Evolutionary conservation across 2,888 invertebrate species (phyloP).

Genomic region (Lycophotia porphyrea): DNA sequence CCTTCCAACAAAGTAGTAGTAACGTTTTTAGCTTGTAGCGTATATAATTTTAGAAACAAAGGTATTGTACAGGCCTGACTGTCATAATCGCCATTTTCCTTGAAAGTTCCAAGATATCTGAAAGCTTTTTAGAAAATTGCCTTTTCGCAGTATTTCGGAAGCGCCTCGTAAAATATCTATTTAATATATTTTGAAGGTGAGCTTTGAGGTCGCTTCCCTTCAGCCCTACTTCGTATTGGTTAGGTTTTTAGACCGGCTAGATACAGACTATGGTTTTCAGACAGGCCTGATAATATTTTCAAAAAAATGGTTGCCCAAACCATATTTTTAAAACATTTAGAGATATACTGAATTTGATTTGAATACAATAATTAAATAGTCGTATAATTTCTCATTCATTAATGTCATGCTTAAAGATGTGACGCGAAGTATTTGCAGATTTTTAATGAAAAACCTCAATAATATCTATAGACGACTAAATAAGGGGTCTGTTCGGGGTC

Average conservation of each 20-base stretch:
- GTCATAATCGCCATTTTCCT: conserved; percentile 24
- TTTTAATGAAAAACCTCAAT: neutral
- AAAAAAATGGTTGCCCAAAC: neutral
- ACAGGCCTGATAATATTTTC: neutral
- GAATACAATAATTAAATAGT: neutral
- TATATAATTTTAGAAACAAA: conserved; percentile 37
- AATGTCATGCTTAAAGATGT: neutral
- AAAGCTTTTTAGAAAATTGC: conserved; percentile 61
- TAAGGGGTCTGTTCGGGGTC: neutral
- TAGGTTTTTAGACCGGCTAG: too few relatives aligned
- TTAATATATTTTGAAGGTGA: conserved; percentile 43
- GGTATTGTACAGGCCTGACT: neutral
- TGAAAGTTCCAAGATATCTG: conserved; percentile 47
- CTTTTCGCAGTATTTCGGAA: conserved; percentile 33
- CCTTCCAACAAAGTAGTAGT: neutral
- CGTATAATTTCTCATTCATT: neutral
- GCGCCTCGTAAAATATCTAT: conserved; percentile 50
- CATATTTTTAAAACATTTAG: neutral
- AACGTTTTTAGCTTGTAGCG: neutral
- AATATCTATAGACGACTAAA: neutral
- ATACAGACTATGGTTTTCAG: neutral
- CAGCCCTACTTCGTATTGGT: neutral
- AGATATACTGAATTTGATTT: neutral
- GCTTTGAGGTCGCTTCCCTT: neutral
- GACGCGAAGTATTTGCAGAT: neutral